phyloP scores from a whole-genome alignment of 2,888 invertebrate species.

The Oeneis ivallda region DNA sequence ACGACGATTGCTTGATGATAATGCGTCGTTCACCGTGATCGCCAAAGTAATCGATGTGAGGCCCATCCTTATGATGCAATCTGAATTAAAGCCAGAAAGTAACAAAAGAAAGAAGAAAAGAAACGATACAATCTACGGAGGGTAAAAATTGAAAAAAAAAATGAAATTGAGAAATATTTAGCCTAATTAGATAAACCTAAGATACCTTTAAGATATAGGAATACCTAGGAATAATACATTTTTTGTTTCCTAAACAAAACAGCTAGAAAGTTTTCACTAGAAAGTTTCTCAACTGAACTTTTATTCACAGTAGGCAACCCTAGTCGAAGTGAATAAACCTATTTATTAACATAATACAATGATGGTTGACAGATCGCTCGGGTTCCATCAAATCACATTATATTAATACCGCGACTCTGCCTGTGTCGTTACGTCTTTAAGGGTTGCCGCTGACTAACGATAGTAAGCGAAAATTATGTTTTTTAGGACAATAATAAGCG shows the following conservation, averaged over 20 bases:
- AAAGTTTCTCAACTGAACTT: not conserved
- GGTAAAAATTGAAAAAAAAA: no score
- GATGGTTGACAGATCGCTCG: constrained; percentile 73
- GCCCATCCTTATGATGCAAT: not conserved
- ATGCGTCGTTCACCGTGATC: not conserved
- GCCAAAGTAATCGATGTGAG: not conserved
- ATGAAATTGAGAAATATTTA: no score
- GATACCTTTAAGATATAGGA: no score
- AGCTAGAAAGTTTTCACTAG: no score
- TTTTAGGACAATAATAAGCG: not conserved
- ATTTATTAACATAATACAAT: constrained; percentile 66
- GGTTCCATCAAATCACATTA: constrained; percentile 50
- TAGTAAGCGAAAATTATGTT: not conserved
- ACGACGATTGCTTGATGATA: not conserved
- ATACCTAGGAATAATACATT: no score
- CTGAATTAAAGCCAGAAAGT: no score
- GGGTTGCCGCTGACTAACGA: not conserved
- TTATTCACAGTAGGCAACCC: constrained; percentile 12
- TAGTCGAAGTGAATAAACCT: constrained; percentile 43
- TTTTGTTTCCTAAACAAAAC: not conserved
- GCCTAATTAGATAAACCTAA: no score
- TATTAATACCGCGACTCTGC: constrained; percentile 4
- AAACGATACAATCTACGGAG: no score
- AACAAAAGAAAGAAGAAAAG: no score
- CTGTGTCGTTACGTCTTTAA: not conserved